Conservation (phyloP, 92 coral and sea anemone genomes). For the Palythoa grandis region DNA sequence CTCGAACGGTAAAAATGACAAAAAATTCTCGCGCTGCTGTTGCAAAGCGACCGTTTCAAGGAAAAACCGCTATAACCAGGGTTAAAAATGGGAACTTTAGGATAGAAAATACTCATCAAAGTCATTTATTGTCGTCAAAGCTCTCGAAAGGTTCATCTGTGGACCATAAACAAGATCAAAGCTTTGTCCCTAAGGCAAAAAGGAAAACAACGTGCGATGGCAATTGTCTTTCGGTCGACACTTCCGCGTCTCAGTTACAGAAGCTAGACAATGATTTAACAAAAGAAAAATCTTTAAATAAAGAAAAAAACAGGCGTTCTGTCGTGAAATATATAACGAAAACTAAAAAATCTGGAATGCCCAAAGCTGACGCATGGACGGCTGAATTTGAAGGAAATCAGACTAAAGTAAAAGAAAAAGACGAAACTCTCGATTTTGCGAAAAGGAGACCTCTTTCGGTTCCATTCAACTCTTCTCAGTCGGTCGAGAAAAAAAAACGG, state of each 20-base stretch:
- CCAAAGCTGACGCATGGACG: slow-evolving; percentile 18
- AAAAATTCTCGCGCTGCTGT: neutral
- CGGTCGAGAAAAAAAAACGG: slow-evolving; percentile 35
- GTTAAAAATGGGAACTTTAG: neutral
- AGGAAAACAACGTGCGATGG: slow-evolving; percentile 22
- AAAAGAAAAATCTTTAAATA: neutral
- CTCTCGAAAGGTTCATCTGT: neutral
- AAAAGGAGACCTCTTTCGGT: neutral
- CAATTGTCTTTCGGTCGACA: neutral
- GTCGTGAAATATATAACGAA: neutral
- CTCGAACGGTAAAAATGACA: neutral
- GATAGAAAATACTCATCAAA: neutral
- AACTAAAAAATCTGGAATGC: neutral
- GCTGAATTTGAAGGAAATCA: neutral
- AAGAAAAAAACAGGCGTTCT: neutral
- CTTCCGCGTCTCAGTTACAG: slow-evolving; percentile 6
- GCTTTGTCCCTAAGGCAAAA: slow-evolving; percentile 11
- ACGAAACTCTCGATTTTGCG: neutral
- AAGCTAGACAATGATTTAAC: neutral
- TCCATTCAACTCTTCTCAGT: neutral
- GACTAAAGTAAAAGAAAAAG: neutral
- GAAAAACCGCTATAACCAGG: neutral
- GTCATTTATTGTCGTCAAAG: neutral
- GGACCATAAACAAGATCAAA: slow-evolving; percentile 2
- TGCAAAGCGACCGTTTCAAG: neutral